These are phyloP conservation scores for Rhyacophila evoluta DNA, from an alignment of 2,888 invertebrate species.

Conservation along the genomic window DNA sequence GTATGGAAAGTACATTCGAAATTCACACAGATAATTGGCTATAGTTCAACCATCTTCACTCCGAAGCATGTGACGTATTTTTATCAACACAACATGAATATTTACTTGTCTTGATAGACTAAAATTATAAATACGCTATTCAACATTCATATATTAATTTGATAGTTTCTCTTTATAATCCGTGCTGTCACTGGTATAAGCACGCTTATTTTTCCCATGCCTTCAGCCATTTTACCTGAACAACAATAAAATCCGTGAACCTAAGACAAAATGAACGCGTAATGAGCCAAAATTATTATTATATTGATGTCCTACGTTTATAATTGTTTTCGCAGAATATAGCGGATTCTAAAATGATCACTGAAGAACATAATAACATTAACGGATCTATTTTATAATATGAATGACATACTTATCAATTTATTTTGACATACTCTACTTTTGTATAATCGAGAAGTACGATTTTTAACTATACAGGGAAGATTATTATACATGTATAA, in stretches of 20 bases:
- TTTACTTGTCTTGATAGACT: too few relatives aligned
- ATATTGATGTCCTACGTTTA: background rate
- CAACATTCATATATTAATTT: too few relatives aligned
- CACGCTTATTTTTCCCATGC: background rate
- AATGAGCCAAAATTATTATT: background rate
- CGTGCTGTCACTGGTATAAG: background rate
- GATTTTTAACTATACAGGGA: too few relatives aligned
- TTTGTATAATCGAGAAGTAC: background rate
- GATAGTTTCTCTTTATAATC: too few relatives aligned
- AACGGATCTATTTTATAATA: background rate
- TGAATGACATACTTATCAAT: background rate
- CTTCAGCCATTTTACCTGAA: background rate
- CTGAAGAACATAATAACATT: background rate
- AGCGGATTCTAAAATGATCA: background rate
- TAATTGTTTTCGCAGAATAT: background rate
- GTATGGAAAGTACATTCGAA: too few relatives aligned
- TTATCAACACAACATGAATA: too few relatives aligned
- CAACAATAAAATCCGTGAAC: background rate
- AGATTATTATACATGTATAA: too few relatives aligned
- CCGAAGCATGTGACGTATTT: too few relatives aligned
- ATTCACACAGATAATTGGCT: too few relatives aligned
- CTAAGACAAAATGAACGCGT: background rate
- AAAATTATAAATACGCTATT: too few relatives aligned
- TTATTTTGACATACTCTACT: background rate
- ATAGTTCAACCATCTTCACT: too few relatives aligned